These are phyloP conservation scores for Hippocampus zosterae DNA, from an alignment of 2,113 vertebrate species.

Conservation along the genomic window DNA sequence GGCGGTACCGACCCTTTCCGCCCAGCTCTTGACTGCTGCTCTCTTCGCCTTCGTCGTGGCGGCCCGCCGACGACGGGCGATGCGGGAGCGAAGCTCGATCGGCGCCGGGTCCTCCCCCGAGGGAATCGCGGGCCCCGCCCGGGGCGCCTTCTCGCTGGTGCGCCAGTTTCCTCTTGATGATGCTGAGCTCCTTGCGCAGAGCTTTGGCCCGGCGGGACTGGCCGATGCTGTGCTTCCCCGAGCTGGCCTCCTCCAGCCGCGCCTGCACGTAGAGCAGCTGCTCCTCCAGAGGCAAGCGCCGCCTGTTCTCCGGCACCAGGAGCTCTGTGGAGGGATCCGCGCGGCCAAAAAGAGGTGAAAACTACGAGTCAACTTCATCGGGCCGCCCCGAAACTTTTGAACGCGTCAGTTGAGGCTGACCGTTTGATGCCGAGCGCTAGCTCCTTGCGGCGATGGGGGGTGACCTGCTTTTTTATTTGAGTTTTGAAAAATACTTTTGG, in stretches of 20 bases:
- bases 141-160: constrained; percentile 84
- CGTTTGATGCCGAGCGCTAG: too few species aligned
- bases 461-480: too few species aligned
- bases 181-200: constrained; percentile 93
- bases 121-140: constrained; percentile 59
- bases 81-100: constrained; percentile 65
- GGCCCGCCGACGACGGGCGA: constrained; percentile 69
- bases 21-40: constrained; percentile 97
- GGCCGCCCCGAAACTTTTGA: not conserved
- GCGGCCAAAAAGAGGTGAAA: not conserved
- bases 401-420: too few species aligned
- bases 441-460: too few species aligned
- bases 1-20: constrained; percentile 13
- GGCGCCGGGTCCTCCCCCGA: constrained; percentile 61
- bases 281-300: constrained; percentile 86
- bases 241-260: constrained; percentile 83
- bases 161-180: constrained; percentile 88
- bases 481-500: too few species aligned
- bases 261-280: constrained; percentile 88
- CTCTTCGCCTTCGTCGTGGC: constrained; percentile 90
- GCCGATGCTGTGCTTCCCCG: constrained; percentile 89
- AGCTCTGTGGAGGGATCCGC: constrained; percentile 67
- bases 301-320: constrained; percentile 83
- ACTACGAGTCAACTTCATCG: not conserved
- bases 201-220: constrained; percentile 91